Conservation (phyloP, 1,140 invertebrate genomes). For the Drosophila paulistorum region DNA sequence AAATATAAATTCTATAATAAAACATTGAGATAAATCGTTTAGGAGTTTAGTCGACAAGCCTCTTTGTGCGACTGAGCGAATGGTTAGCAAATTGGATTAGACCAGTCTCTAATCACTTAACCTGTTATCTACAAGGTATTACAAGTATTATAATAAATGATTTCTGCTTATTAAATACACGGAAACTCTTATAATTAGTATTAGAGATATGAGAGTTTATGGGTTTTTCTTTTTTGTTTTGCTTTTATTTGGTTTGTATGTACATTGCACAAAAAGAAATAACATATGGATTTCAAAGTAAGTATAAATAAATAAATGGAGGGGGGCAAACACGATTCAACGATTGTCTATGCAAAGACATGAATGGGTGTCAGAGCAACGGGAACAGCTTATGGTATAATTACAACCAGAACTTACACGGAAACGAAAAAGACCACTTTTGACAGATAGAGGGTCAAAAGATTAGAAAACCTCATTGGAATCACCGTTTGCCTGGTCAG, state of each 20-base stretch:
- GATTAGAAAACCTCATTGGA: conserved; percentile 67
- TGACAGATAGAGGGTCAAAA: no score
- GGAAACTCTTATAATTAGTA: not conserved
- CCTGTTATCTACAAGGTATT: not conserved
- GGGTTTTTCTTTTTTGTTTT: not conserved
- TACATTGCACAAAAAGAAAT: conserved; percentile 28
- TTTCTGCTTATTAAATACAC: not conserved
- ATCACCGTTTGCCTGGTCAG: conserved; percentile 80
- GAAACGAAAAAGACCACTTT: not conserved
- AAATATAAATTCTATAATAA: conserved; percentile 5
- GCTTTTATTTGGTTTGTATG: conserved; percentile 36
- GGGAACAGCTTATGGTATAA: no score
- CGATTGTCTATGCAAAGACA: not conserved
- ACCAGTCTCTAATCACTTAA: not conserved
- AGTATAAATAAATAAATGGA: conserved; percentile 64
- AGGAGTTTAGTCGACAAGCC: not conserved
- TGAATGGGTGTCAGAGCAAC: not conserved
- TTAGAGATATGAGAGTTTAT: not conserved
- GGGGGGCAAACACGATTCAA: conserved; percentile 14
- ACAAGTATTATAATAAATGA: not conserved
- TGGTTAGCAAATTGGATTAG: not conserved
- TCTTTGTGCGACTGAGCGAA: not conserved
- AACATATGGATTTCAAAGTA: conserved; percentile 30
- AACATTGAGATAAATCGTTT: not conserved
- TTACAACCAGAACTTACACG: conserved; percentile 4